These are phyloP conservation scores for Ectobius pallidus DNA, from an alignment of 2,888 invertebrate species.

Conservation along the genomic window DNA sequence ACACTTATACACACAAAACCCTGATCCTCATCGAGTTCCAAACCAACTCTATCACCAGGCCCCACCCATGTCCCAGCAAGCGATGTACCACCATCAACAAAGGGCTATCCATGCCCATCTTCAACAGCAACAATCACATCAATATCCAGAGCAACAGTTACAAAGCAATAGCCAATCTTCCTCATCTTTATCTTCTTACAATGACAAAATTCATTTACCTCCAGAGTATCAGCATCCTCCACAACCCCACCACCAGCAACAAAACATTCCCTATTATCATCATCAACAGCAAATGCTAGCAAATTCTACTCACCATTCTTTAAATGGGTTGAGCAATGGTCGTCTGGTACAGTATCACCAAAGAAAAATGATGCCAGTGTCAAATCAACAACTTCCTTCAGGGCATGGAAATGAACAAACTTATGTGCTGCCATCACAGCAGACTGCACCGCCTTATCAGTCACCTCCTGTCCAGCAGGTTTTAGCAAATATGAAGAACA, in stretches of 20 bases:
- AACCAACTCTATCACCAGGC: not conserved
- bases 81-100: conserved; percentile 28
- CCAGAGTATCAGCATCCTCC: conserved; percentile 14
- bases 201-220: not conserved
- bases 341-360: not conserved
- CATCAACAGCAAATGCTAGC: conserved; percentile 11
- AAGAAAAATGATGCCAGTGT: not conserved
- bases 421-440: conserved; percentile 2
- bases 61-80: not conserved
- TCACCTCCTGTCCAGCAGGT: conserved; percentile 64
- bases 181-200: conserved; percentile 4
- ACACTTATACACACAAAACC: not conserved
- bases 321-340: not conserved
- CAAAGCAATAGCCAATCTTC: conserved; percentile 4
- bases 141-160: conserved; percentile 12
- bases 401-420: not conserved
- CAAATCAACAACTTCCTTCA: not conserved
- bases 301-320: not conserved
- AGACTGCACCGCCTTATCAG: conserved; percentile 63
- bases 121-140: not conserved
- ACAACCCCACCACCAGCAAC: conserved; percentile 17
- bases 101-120: not conserved
- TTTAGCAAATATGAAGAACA: not conserved
- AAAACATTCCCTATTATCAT: conserved; percentile 7
- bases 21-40: not conserved